A percentile compares a stretch with the other conserved stretches of the same genome.
Conservation (phyloP, 1,140 invertebrate genomes). For the Drosophila suzukii region DNA sequence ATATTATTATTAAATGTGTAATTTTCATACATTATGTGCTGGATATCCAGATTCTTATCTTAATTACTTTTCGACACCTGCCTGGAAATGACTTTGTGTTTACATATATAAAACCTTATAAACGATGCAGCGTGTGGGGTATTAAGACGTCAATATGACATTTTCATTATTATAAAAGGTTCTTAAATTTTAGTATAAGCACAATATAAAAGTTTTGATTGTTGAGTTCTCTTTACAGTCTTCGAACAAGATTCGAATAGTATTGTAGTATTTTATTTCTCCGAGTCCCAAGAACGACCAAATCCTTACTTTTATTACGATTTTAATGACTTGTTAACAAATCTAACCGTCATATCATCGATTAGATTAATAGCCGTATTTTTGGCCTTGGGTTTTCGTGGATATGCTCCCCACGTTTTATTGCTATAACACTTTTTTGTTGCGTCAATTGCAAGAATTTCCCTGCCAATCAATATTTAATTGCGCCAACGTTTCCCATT, state of each 20-base stretch:
- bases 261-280: no score
- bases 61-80: slow-evolving; percentile 31
- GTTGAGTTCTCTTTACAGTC: no score
- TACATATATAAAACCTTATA: background rate
- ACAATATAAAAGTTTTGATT: no score
- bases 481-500: slow-evolving; percentile 4
- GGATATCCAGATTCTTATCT: slow-evolving; percentile 20
- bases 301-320: background rate
- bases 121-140: background rate
- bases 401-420: background rate
- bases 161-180: background rate
- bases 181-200: no score
- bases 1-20: slow-evolving; percentile 2
- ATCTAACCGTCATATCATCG: background rate
- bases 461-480: slow-evolving; percentile 32
- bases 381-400: background rate
- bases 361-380: slow-evolving; percentile 3
- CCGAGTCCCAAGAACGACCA: background rate
- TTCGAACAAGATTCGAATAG: no score
- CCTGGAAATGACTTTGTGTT: slow-evolving; percentile 12
- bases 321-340: background rate
- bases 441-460: slow-evolving; percentile 16
- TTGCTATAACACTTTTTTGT: slow-evolving; percentile 2
- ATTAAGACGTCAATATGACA: background rate
- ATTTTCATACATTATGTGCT: slow-evolving; percentile 7